These are phyloP conservation scores for Melipona beecheii DNA, from an alignment of 2,888 invertebrate species.

Conservation along the genomic window DNA sequence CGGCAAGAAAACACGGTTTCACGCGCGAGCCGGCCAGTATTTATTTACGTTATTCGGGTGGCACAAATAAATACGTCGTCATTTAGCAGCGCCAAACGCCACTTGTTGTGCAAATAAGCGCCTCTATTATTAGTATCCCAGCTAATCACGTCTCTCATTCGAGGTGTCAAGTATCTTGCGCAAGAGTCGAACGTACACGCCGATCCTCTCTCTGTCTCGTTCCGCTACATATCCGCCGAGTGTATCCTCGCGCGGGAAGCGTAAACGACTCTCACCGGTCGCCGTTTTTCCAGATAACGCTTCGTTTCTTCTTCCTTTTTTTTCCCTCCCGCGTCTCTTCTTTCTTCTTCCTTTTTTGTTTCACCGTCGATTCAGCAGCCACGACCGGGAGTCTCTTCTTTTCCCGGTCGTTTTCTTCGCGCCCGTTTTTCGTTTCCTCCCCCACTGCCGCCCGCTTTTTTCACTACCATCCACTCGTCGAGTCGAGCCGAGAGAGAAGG, in stretches of 20 bases:
- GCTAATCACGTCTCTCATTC: constrained; percentile 42
- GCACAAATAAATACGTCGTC: constrained; percentile 40
- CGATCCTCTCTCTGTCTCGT: not conserved
- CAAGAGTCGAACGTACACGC: constrained; percentile 32
- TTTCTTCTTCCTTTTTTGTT: not conserved
- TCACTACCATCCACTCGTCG: constrained; percentile 58
- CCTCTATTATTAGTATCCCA: constrained; percentile 54
- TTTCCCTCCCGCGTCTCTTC: too few species aligned
- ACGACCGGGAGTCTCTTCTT: constrained; percentile 36
- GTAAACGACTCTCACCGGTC: constrained; percentile 6
- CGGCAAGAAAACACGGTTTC: not conserved
- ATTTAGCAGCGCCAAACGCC: constrained; percentile 23
- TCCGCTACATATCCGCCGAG: not conserved
- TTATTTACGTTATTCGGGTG: constrained; percentile 44
- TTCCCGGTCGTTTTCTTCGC: constrained; percentile 49
- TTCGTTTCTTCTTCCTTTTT: constrained; percentile 36
- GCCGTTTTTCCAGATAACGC: constrained; percentile 52
- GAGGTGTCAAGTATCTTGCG: constrained; percentile 44
- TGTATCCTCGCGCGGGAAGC: not conserved
- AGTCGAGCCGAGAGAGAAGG: constrained; percentile 44
- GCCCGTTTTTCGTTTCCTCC: constrained; percentile 31
- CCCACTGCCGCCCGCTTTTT: constrained; percentile 38
- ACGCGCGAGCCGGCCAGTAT: constrained; percentile 6
- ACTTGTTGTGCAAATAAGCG: constrained; percentile 35
- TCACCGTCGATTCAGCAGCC: constrained; percentile 29